phyloP scores from a whole-genome alignment of 2,888 invertebrate genomes.

The Drosophila paranaensis region DNA sequence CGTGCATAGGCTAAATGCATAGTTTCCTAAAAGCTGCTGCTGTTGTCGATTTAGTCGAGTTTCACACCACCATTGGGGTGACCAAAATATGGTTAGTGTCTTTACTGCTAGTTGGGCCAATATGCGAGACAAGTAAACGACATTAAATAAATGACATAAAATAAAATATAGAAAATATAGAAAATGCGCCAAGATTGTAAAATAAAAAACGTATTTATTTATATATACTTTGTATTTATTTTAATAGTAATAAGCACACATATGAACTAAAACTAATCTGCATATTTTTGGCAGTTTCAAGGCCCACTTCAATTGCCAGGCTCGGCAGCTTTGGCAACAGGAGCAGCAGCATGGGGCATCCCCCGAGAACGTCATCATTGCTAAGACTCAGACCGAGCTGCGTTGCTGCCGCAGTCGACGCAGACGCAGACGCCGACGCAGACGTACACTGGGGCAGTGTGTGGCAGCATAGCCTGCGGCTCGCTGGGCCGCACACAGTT shows the following conservation, averaged over 20 bases:
- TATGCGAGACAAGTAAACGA: background rate
- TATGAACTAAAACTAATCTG: background rate
- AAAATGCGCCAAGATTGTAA: too few species aligned
- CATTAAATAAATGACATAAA: too few species aligned
- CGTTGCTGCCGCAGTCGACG: constrained; percentile 19
- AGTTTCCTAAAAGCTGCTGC: constrained; percentile 2
- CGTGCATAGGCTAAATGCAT: fast-evolving
- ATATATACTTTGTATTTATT: too few species aligned
- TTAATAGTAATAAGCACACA: background rate
- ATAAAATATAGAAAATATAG: too few species aligned
- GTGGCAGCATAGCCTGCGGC: constrained; percentile 67
- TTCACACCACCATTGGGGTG: constrained; percentile 36
- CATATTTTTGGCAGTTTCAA: background rate
- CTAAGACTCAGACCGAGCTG: constrained; percentile 17
- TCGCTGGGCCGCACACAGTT: constrained; percentile 66
- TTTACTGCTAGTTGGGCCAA: background rate
- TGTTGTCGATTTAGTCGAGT: constrained; percentile 20
- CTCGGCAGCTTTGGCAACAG: background rate
- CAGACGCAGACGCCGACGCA: constrained; percentile 25
- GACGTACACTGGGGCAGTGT: constrained; percentile 42
- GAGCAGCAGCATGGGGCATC: constrained; percentile 58
- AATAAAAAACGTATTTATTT: too few species aligned
- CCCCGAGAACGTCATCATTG: constrained; percentile 46
- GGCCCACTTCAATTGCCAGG: background rate
- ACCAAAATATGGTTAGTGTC: constrained; percentile 11